A percentile compares a stretch with the other conserved stretches of the same genome.
Conservation (phyloP, 2,113 vertebrate genomes). For the Xerus inauris region DNA sequence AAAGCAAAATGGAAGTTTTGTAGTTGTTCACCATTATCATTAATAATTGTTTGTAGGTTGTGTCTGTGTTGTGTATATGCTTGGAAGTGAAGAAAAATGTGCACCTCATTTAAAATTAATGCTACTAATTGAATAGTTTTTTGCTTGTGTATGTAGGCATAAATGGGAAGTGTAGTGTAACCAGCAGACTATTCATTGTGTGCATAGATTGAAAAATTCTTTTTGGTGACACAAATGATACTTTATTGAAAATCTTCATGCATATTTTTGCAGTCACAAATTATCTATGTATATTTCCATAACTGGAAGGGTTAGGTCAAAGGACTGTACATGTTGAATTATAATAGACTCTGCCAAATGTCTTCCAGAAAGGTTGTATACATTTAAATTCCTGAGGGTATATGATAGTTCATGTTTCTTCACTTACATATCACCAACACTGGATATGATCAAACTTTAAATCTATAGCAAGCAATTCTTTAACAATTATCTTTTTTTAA, state of each 20-base stretch:
- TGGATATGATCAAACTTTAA: slow-evolving; percentile 14
- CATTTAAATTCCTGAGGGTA: neutral
- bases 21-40: neutral
- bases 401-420: neutral
- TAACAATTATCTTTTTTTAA: neutral
- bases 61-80: neutral
- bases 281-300: slow-evolving; percentile 32
- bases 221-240: neutral
- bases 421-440: neutral
- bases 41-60: neutral
- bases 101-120: neutral
- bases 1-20: slow-evolving; percentile 33
- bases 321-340: slow-evolving; percentile 8
- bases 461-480: neutral
- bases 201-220: neutral
- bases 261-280: neutral
- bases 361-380: neutral
- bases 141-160: neutral
- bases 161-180: neutral
- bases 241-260: neutral
- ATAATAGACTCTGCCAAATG: neutral
- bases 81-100: neutral
- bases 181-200: neutral
- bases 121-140: neutral
- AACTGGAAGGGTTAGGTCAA: slow-evolving; percentile 9